A percentile compares a stretch with the other conserved stretches of the same genome.
These are phyloP conservation scores for Zoroaster sp. DNA, from an alignment of 53 echinoderm and acorn worm genomes.

Conservation along the genomic window DNA sequence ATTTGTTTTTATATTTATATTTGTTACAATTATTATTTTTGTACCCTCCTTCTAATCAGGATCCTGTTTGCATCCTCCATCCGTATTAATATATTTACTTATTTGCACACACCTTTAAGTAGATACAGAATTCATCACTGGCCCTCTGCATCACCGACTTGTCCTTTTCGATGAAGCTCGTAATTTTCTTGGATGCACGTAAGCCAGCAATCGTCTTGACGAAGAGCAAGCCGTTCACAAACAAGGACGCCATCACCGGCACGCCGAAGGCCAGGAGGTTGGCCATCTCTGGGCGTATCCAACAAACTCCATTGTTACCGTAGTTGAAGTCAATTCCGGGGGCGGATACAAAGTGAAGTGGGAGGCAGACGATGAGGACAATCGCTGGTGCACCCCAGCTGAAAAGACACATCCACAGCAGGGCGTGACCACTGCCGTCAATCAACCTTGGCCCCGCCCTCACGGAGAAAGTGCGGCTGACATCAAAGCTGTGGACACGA, in stretches of 20 bases:
- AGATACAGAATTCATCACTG: conserved; percentile 49
- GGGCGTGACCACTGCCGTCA: conserved; percentile 7
- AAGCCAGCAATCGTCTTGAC: conserved; percentile 31
- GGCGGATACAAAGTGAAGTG: conserved; percentile 25
- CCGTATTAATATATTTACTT: too few species aligned
- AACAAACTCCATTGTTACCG: conserved; percentile 13
- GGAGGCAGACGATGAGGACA: conserved; percentile 12
- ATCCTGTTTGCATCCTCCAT: too few species aligned
- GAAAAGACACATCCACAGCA: conserved; percentile 23
- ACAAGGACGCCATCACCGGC: conserved; percentile 53
- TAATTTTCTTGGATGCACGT: conserved; percentile 44
- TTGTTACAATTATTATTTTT: too few species aligned
- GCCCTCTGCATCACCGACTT: conserved; percentile 44
- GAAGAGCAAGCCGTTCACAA: conserved; percentile 23
- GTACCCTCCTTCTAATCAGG: too few species aligned
- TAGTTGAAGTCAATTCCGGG: conserved; percentile 27
- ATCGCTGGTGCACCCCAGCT: conserved; percentile 35
- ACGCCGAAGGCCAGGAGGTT: conserved; percentile 49
- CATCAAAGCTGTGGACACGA: conserved; percentile 18
- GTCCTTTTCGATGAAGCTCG: conserved; percentile 42
- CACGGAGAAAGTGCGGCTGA: conserved; percentile 56
- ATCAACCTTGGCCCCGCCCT: conserved; percentile 22
- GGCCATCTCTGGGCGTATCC: conserved; percentile 35
- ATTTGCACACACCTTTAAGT: conserved; percentile 18
- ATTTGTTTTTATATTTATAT: too few species aligned